These are phyloP conservation scores for Carabus problematicus DNA, from an alignment of 2,888 invertebrate genomes.

Conservation along the genomic window DNA sequence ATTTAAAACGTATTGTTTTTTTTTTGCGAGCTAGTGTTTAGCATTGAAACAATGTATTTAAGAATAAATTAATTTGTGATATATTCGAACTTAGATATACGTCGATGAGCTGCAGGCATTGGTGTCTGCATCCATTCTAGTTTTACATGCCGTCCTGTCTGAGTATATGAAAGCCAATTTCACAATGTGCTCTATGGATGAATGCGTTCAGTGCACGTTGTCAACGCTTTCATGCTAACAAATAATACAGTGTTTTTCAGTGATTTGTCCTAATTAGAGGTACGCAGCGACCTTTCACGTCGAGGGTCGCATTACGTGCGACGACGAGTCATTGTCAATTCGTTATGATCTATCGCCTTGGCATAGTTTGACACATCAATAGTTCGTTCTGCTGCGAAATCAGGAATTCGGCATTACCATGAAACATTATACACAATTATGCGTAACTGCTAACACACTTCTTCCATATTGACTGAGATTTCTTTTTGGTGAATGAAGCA, in stretches of 20 bases:
- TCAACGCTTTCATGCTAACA: constrained; percentile 1
- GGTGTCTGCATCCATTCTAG: no score
- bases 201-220: background rate
- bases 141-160: no score
- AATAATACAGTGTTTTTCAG: background rate
- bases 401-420: background rate
- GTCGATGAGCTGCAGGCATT: no score
- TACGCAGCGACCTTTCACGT: constrained; percentile 10
- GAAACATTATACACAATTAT: no score
- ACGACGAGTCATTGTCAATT: constrained; percentile 7
- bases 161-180: constrained; percentile 7
- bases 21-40: no score
- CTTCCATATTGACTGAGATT: no score
- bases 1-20: no score
- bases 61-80: no score
- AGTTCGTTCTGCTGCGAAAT: constrained; percentile 4
- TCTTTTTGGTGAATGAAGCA: no score
- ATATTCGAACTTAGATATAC: no score
- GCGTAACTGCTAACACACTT: no score
- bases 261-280: constrained; percentile 2
- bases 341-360: constrained; percentile 18
- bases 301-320: constrained; percentile 6
- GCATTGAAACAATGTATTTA: no score
- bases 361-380: constrained; percentile 16
- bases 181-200: constrained; percentile 10